Evolutionary conservation across 2,797 vertebrate species (phyloP).

Genomic region (Hippopotamyrus pictus): DNA sequence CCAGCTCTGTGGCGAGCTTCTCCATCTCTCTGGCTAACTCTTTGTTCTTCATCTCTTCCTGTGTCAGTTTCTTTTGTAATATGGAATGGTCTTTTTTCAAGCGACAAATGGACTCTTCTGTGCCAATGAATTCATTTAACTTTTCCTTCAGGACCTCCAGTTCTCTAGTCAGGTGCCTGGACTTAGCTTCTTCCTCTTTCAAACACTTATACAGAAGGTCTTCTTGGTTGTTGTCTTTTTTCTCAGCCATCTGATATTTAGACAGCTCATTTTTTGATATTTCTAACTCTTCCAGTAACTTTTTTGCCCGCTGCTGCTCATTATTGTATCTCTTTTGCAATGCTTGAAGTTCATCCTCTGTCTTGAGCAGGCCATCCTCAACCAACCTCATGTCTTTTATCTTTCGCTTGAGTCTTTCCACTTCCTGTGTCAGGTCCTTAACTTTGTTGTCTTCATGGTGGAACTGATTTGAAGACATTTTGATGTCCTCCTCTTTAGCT

Average conservation of each 20-base stretch:
- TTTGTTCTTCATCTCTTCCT: slow-evolving; percentile 88
- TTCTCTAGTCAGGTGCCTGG: slow-evolving; percentile 81
- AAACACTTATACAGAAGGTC: slow-evolving; percentile 80
- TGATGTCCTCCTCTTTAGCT: slow-evolving; percentile 74
- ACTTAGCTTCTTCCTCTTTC: slow-evolving; percentile 89
- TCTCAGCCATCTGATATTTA: slow-evolving; percentile 84
- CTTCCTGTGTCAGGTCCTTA: slow-evolving; percentile 88
- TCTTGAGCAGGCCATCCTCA: slow-evolving; percentile 83
- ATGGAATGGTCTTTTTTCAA: slow-evolving; percentile 80
- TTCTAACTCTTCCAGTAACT: slow-evolving; percentile 80
- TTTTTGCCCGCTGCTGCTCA: slow-evolving; percentile 76
- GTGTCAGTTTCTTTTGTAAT: slow-evolving; percentile 82
- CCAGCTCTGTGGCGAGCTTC: slow-evolving; percentile 80
- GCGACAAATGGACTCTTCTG: slow-evolving; percentile 81
- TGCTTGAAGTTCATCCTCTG: slow-evolving; percentile 80
- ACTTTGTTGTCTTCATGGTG: slow-evolving; percentile 95
- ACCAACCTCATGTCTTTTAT: slow-evolving; percentile 86
- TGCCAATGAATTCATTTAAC: slow-evolving; percentile 86
- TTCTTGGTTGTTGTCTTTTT: slow-evolving; percentile 83
- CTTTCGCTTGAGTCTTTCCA: slow-evolving; percentile 80
- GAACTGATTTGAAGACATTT: slow-evolving; percentile 63
- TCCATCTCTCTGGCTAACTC: slow-evolving; percentile 89
- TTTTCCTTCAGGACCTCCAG: slow-evolving; percentile 88
- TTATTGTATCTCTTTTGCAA: slow-evolving; percentile 76
- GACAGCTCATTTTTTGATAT: slow-evolving; percentile 77